A percentile compares a stretch with the other conserved stretches of the same genome.
These are phyloP conservation scores for Timema podura DNA, from an alignment of 2,888 invertebrate species.

Conservation along the genomic window DNA sequence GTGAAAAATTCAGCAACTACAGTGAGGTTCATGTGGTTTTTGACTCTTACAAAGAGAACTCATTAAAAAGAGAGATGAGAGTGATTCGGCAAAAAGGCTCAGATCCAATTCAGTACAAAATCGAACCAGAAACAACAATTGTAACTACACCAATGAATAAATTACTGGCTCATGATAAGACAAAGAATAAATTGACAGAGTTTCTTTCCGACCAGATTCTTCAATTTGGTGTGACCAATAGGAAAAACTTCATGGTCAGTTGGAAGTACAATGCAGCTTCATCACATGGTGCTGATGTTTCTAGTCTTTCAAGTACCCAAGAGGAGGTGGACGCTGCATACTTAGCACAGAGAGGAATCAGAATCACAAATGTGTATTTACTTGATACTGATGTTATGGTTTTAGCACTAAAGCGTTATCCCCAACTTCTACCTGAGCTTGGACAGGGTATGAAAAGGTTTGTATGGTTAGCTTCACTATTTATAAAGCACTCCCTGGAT, in stretches of 20 bases:
- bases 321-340: neutral
- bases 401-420: conserved; percentile 4
- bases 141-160: neutral
- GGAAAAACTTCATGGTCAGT: neutral
- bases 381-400: neutral
- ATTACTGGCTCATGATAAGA: neutral
- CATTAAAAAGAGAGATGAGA: neutral
- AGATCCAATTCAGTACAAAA: neutral
- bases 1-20: neutral
- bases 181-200: neutral
- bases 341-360: neutral
- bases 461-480: neutral
- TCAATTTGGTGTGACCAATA: neutral
- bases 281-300: neutral
- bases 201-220: neutral
- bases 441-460: conserved; percentile 9
- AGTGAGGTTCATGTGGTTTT: neutral
- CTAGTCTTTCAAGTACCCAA: neutral
- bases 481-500: neutral
- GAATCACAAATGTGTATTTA: neutral
- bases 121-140: neutral
- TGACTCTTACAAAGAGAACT: neutral
- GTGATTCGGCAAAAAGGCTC: neutral
- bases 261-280: neutral
- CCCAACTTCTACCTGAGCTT: neutral